Percentiles rank a stretch among this genome's conserved stretches.
Conservation (phyloP, 92 coral and sea anemone species). For the Epizoanthus ramosus region DNA sequence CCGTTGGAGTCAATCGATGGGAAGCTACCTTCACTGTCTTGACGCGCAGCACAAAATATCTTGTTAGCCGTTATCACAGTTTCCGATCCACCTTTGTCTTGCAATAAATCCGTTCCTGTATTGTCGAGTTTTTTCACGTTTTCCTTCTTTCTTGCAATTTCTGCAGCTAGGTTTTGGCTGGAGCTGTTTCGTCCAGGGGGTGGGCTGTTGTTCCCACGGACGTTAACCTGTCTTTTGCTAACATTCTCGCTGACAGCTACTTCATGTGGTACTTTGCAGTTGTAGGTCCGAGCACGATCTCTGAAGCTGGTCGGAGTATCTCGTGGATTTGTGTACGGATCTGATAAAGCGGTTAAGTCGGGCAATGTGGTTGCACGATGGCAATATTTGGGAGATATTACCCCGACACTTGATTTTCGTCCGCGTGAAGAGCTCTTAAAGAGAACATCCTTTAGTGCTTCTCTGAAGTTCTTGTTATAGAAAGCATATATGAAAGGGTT, state of each 20-base stretch:
- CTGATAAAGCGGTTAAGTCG: background rate
- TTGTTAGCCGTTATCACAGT: too few relatives aligned
- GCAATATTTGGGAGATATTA: slow-evolving; percentile 13
- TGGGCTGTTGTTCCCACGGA: background rate
- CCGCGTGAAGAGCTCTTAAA: slow-evolving; percentile 27
- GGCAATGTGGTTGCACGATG: slow-evolving; percentile 44
- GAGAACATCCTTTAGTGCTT: slow-evolving; percentile 66
- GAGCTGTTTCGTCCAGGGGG: background rate
- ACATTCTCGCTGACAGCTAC: background rate
- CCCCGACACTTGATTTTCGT: background rate
- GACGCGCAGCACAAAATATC: too few relatives aligned
- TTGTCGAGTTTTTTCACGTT: background rate
- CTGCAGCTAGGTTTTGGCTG: background rate
- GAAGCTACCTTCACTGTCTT: too few relatives aligned
- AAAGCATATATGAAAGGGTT: slow-evolving; percentile 81
- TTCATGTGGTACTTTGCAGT: background rate
- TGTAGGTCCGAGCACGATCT: slow-evolving; percentile 5
- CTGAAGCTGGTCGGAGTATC: background rate
- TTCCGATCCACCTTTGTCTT: background rate
- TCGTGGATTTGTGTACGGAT: background rate
- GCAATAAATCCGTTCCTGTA: background rate
- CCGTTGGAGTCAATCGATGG: too few relatives aligned
- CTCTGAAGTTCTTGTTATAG: slow-evolving; percentile 78
- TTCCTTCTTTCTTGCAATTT: background rate
- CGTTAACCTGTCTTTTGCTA: background rate